Base-by-base conservation (phyloP, 2,888 invertebrate genomes). In the Chloroclystis v-ata region DNA sequence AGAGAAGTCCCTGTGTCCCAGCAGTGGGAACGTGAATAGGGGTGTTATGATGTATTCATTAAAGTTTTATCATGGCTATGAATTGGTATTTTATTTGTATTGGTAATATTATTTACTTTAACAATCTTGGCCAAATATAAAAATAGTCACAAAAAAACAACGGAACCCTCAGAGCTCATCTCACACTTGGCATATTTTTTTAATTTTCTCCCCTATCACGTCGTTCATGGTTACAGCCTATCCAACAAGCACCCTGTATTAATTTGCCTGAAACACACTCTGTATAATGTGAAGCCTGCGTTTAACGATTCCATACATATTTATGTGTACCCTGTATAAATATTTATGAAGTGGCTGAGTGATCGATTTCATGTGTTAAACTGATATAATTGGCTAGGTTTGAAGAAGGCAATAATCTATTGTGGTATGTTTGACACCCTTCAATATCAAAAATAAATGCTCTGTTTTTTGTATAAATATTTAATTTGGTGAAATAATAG, bases 221-320 rank as follows among this genome's bases (percentile, higher is more conserved):
- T 52, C 51, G 47, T 56, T 53, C 46, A 12, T 47, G 43, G 57
- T 53, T 53, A 56, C 47, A 47, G 45, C 53, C 51, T 46, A 55
- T 55, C 53, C 51, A 48, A 55, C 57, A 51, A 52, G 43, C 54
- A 40, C 32, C 50, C 57, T 52, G 56, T 59, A 59, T 59, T 59
- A 59, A 59, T 59, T 54, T 58, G 56, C 56, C 47, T 52, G 50
- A 37, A 59, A 55, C 58, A 58, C 49, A 54, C 46, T 44, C 57
- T 41, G 57, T 57, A 59, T 59, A 57, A 59, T 57, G 47, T 46
- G 53, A 57, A 53, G 59, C 50, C 57, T 59, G 59, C 55, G 54
- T 50, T 54, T 59, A 57, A 59, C 59, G 59, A 42, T 53, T 53
- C 51, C 51, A 59, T 59, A 59, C 59, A 59, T 59, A 59, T 59